Percentiles rank a stretch among this genome's conserved stretches.
Evolutionary conservation across 2,888 invertebrate species (phyloP).

Genomic region (Thera obeliscata): DNA sequence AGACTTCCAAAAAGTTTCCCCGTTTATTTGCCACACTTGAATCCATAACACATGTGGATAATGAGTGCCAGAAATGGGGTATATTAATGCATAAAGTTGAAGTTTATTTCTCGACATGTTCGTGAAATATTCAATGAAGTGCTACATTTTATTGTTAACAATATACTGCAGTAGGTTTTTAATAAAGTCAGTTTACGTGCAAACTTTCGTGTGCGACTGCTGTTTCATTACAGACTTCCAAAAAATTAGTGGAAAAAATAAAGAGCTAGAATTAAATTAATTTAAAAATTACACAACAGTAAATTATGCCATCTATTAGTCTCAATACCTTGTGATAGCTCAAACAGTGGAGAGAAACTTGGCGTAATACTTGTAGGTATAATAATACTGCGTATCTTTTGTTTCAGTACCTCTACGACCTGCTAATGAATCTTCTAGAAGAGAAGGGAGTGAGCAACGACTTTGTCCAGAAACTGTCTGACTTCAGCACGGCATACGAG

Average conservation of each 20-base stretch:
- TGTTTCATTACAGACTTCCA: too few relatives aligned
- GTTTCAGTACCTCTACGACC: slow-evolving; percentile 94
- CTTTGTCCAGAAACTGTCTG: slow-evolving; percentile 94
- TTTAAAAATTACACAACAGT: too few relatives aligned
- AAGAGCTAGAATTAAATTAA: too few relatives aligned
- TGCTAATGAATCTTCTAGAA: slow-evolving; percentile 97
- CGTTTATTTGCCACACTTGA: slow-evolving; percentile 81
- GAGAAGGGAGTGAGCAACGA: slow-evolving; percentile 98
- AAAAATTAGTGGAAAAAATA: too few relatives aligned
- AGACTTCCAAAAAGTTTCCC: slow-evolving; percentile 50
- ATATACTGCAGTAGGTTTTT: not conserved
- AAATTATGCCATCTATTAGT: too few relatives aligned
- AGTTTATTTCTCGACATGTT: slow-evolving; percentile 59
- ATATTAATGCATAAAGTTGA: slow-evolving; percentile 67
- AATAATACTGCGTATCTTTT: slow-evolving; percentile 1
- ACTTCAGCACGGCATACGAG: slow-evolving; percentile 96
- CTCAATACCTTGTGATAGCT: too few relatives aligned
- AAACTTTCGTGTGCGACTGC: not conserved
- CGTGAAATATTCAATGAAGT: slow-evolving; percentile 65
- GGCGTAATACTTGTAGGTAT: not conserved
- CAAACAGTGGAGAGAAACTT: too few relatives aligned
- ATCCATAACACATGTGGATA: slow-evolving; percentile 71
- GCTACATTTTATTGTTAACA: slow-evolving; percentile 55
- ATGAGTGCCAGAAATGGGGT: slow-evolving; percentile 75
- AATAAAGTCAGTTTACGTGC: not conserved